phyloP scores from a whole-genome alignment of 2,113 vertebrate species.

The Lates calcarifer region DNA sequence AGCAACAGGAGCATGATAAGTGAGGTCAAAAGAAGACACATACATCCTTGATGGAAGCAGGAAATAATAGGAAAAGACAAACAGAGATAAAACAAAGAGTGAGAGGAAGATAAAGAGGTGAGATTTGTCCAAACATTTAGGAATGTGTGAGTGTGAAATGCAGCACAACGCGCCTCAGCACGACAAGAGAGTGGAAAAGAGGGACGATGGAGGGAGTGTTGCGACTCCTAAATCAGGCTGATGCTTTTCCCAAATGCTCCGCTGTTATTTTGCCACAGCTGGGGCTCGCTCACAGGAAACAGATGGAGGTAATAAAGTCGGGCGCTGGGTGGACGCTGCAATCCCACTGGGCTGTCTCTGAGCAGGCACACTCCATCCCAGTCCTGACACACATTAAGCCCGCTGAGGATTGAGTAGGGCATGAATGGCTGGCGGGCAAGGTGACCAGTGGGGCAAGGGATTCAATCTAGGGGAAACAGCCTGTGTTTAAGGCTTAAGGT shows the following conservation, averaged over 20 bases:
- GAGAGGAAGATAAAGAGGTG: not conserved
- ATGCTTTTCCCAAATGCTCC: conserved; percentile 58
- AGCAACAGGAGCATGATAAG: conserved; percentile 24
- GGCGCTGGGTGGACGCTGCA: conserved; percentile 46
- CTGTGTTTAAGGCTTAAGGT: conserved; percentile 31
- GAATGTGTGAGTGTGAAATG: conserved; percentile 28
- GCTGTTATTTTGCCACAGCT: conserved; percentile 58
- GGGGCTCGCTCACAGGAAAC: conserved; percentile 63
- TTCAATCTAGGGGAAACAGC: conserved; percentile 42
- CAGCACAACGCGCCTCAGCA: not conserved
- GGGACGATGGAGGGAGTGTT: conserved; percentile 10
- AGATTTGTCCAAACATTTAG: conserved; percentile 13
- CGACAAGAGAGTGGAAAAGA: not conserved
- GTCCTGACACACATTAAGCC: conserved; percentile 50
- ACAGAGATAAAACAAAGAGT: not conserved
- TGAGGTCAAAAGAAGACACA: not conserved
- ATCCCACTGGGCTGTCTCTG: conserved; percentile 43
- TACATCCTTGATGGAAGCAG: not conserved
- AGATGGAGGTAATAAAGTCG: conserved; percentile 72
- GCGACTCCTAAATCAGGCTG: conserved; percentile 55
- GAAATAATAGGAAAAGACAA: not conserved
- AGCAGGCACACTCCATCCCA: conserved; percentile 41
- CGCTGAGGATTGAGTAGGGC: conserved; percentile 35
- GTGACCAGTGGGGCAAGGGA: conserved; percentile 47
- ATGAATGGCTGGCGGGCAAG: conserved; percentile 37